Percentiles rank a stretch among this genome's conserved stretches.
Evolutionary conservation across 2,113 vertebrate species (phyloP).

Genomic region (Xyliphius kryptos): DNA sequence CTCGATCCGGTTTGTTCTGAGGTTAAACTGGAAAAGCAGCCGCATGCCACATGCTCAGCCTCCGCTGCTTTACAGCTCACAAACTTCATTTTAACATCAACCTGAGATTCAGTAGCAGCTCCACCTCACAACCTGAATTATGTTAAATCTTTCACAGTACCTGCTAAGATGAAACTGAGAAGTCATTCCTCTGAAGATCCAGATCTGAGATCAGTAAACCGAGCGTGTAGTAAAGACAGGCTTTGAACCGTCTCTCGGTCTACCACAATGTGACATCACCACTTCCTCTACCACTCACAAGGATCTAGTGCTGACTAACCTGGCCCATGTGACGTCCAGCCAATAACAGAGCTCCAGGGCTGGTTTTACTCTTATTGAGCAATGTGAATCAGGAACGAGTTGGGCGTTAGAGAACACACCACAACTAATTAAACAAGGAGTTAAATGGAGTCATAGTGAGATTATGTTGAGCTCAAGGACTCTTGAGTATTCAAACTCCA

Average conservation of each 20-base stretch:
- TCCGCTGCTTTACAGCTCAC: neutral
- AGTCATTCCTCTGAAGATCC: conserved; percentile 19
- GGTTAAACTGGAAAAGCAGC: neutral
- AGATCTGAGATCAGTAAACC: neutral
- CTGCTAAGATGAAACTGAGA: conserved; percentile 51
- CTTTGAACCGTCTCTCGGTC: conserved; percentile 23
- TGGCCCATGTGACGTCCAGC: neutral
- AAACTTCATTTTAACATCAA: no score
- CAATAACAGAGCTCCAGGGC: conserved; percentile 33
- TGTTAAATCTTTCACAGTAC: conserved; percentile 37
- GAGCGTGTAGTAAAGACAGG: neutral
- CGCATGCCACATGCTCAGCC: neutral
- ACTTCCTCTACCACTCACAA: conserved; percentile 9
- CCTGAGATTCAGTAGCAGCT: neutral
- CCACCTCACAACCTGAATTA: neutral
- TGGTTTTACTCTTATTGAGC: neutral
- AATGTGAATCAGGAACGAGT: conserved; percentile 25
- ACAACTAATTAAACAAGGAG: no score
- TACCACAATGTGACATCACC: conserved; percentile 18
- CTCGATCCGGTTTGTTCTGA: neutral
- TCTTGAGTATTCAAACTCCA: no score
- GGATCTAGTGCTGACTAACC: conserved; percentile 40
- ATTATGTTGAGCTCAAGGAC: no score
- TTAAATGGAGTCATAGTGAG: no score
- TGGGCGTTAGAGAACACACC: neutral